Base-by-base conservation (phyloP, 2,888 invertebrate species). In the Nesidiocoris tenuis region DNA sequence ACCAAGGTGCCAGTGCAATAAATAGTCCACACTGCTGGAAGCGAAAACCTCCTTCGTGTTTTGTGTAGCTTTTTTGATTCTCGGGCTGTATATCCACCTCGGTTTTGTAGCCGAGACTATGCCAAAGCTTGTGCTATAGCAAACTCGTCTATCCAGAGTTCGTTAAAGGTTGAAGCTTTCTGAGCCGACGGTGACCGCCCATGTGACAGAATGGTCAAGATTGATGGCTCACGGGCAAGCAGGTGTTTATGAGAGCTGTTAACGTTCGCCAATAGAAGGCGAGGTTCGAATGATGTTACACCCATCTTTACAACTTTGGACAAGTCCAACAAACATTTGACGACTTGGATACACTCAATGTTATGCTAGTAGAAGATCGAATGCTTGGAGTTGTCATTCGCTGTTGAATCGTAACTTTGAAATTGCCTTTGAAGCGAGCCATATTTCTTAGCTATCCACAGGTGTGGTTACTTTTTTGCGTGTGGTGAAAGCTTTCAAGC, bases 151-250 rank as follows among this genome's bases (percentile, higher is more conserved):
- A 70, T 70, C 57, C 24, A 22, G 0, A 23, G 59, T 70, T 18
- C 18, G 22, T 22, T 25, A 24, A 56, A 22, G 56, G 55, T 22
- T 55, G n/a, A 18, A n/a, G 59, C 16, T 56, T n/a, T 56, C 39
- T 64, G 64, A 19, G 19, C 16, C 65, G 16, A 19, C 25, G 65
- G 17, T 17, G 18, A 39, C 18, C 65, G 24, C 39, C 65, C 70
- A 59, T 70, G 70, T 70, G 70, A 70, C 24, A 59, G 70, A 70
- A 70, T 22, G 24, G 39, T 24, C 17, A 25, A 70, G 70, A 70
- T 70, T 70, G 70, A 70, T 70, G 70, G 24, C 59, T 70, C 24
- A 57, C 59, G 57, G 59, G 70, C 70, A 70, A 70, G 70, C 70
- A 70, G 70, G 70, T 70, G 70, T 70, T 70, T 70, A 70, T 59